These are phyloP conservation scores for Philopotamus ludificatus DNA, from an alignment of 1,140 invertebrate genomes.

Conservation along the genomic window DNA sequence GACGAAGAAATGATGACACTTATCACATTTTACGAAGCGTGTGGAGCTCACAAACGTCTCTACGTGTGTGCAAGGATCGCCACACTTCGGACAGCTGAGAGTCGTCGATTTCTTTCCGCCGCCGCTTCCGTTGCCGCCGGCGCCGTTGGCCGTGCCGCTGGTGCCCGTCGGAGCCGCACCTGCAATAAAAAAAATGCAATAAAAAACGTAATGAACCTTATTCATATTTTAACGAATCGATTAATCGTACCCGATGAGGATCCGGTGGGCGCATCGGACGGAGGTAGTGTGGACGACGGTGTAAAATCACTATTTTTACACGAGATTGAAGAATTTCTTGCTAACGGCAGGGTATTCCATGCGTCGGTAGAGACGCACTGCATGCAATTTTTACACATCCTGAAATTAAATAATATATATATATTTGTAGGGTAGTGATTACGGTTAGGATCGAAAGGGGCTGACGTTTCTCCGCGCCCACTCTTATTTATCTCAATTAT, in stretches of 20 bases:
- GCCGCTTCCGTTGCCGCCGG: neutral
- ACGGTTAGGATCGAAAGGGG: no score
- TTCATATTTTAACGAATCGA: neutral
- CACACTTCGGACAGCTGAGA: slow-evolving; percentile 89
- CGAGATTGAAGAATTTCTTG: slow-evolving; percentile 7
- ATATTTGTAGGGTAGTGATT: no score
- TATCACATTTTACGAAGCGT: slow-evolving; percentile 96
- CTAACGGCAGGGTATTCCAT: slow-evolving; percentile 1
- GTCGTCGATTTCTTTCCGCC: slow-evolving; percentile 48
- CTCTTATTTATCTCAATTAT: no score
- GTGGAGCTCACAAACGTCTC: slow-evolving; percentile 96
- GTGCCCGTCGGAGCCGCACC: slow-evolving; percentile 14
- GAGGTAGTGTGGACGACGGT: neutral
- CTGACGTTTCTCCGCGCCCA: no score
- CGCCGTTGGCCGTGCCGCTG: neutral
- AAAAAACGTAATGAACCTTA: neutral
- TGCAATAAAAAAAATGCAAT: neutral
- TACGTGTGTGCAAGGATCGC: slow-evolving; percentile 92
- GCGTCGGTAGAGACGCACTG: slow-evolving; percentile 15
- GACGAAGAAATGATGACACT: slow-evolving; percentile 98
- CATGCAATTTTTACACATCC: slow-evolving; percentile 26
- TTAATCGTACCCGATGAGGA: slow-evolving; percentile 14
- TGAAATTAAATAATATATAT: slow-evolving; percentile 20
- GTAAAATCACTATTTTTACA: slow-evolving; percentile 22
- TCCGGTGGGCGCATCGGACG: slow-evolving; percentile 21